Evolutionary conservation across 1,140 invertebrate species (phyloP).

Genomic region (Trichonephila clavipes): DNA sequence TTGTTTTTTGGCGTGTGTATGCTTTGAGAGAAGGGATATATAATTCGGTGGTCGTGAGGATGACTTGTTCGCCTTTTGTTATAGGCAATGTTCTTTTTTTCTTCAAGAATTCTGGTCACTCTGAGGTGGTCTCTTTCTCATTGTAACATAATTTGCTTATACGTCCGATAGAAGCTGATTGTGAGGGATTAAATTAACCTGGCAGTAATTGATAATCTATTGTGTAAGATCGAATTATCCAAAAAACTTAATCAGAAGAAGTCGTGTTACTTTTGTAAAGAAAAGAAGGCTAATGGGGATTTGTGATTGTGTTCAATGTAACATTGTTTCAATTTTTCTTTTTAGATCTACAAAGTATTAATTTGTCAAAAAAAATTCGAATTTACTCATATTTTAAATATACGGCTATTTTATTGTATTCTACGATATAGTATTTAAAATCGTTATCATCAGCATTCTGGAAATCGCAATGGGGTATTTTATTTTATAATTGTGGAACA

Average conservation of each 20-base stretch:
- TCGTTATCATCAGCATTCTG: too few species aligned
- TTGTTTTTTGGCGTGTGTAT: too few species aligned
- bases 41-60: background rate
- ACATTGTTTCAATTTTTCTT: background rate
- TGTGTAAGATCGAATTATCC: constrained; percentile 12
- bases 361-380: too few species aligned
- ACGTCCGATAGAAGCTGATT: background rate
- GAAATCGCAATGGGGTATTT: too few species aligned
- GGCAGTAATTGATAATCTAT: constrained; percentile 5
- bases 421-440: too few species aligned
- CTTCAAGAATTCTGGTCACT: background rate
- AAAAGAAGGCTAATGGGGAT: background rate
- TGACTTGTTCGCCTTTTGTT: background rate
- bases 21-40: background rate
- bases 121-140: background rate
- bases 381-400: too few species aligned
- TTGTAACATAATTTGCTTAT: background rate
- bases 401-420: too few species aligned
- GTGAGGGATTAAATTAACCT: background rate
- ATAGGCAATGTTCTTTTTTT: background rate
- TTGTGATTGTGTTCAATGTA: background rate
- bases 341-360: background rate
- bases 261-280: background rate
- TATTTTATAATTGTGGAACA: too few species aligned
- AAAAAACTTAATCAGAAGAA: background rate